Base-by-base conservation (phyloP, 2,113 vertebrate species). In the Brachionichthys hirsutus region DNA sequence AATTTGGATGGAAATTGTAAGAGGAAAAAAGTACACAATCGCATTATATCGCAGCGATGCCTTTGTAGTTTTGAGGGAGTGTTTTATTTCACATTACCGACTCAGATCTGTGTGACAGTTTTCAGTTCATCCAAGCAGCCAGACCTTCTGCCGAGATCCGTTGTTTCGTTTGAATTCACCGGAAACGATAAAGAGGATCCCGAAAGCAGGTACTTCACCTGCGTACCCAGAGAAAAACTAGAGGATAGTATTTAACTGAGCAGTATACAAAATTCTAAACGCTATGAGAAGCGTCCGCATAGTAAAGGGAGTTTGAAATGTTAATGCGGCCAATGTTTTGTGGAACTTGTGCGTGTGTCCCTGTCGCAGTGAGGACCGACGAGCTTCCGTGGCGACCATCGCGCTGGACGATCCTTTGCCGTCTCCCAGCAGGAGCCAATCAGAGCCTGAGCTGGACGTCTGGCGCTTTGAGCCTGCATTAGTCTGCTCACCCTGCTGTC, bases 1-100 rank as follows among this genome's bases (percentile, higher is more conserved):
- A 94, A 95, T 84, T 92, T 98, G 48, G 93, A 96, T 75, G 94
- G 93, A 70, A 88, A 92, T 86, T 92, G 95, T 96, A 90, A 50
- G 58, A 0, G 16, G 11, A 22, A 54, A 1, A 0, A n/a, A 22
- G n/a, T n/a, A n/a, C 3, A n/a, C 38, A 16, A 38, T 36, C 10
- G 19, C 3, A 18, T 4, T 9, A 40, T 41, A 12, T 11, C 17
- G 8, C 3, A 9, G 10, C 0, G 0, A 10, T 9, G 11, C 11
- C 10, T 52, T 13, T 57, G 6, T 42, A 0, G 2, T 45, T 49
- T 40, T 1, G 13, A 9, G 2, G 12, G 15, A 34, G 8, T 1
- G 24, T 54, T 40, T 68, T n/a, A 15, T 38, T 14, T 55, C 46
- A 45, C 14, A 60, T 38, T 42, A 0, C 60, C 13, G 2, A 19